Conservation (phyloP, 2,797 vertebrate genomes). For the Ciconia nigra region DNA sequence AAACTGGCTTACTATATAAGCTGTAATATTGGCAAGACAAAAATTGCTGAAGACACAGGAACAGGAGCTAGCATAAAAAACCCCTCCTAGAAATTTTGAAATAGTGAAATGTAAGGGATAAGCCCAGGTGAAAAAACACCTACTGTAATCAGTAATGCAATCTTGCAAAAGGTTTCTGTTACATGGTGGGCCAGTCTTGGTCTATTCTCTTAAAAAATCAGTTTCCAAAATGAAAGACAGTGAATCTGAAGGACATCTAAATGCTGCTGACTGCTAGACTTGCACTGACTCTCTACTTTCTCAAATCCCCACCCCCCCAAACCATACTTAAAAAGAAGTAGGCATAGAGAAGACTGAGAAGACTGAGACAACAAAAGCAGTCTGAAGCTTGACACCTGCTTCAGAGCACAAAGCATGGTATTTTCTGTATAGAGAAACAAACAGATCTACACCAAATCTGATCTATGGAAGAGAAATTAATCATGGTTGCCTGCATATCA, state of each 20-base stretch:
- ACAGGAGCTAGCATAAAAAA: not conserved
- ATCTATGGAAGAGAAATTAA: not conserved
- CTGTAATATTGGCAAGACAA: not conserved
- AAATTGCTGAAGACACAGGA: not conserved
- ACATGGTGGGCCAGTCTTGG: not conserved
- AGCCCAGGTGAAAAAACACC: not conserved
- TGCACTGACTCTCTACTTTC: not conserved
- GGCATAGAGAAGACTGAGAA: not conserved
- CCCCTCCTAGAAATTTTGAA: not conserved
- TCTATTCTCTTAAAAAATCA: not conserved
- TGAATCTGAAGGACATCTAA: not conserved
- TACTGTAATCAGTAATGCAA: not conserved
- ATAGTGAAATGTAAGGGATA: not conserved
- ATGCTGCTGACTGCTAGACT: not conserved
- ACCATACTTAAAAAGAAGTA: not conserved
- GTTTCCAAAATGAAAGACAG: not conserved
- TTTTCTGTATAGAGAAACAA: not conserved
- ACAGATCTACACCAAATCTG: not conserved
- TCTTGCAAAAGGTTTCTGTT: not conserved
- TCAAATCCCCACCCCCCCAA: not conserved
- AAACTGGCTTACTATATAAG: not conserved
- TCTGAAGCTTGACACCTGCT: not conserved
- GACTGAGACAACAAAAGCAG: not conserved
- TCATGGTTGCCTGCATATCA: not conserved
- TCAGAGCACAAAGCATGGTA: not conserved